These are phyloP conservation scores for Pangasius krempfi DNA, from an alignment of 2,797 vertebrate genomes.

Conservation along the genomic window DNA sequence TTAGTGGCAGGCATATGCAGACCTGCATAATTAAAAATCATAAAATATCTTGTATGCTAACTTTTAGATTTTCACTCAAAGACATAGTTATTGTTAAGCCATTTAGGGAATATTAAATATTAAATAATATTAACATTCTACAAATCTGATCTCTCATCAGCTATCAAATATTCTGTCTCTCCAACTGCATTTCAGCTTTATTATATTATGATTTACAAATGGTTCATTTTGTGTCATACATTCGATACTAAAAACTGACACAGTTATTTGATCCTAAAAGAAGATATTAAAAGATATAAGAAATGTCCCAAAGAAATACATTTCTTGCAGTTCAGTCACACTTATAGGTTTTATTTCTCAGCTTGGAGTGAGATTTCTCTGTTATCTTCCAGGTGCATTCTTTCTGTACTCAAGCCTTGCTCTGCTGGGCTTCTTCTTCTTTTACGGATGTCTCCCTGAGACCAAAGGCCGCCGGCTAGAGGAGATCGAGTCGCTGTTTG, in stretches of 20 bases:
- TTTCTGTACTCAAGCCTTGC: constrained; percentile 93
- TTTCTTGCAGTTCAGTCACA: background rate
- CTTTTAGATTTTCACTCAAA: background rate
- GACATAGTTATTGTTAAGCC: background rate
- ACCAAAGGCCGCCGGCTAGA: constrained; percentile 94
- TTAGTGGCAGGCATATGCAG: background rate
- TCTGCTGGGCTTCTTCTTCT: constrained; percentile 86
- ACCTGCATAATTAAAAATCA: background rate
- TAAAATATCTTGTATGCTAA: too few species aligned
- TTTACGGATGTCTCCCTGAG: constrained; percentile 95
- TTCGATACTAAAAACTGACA: background rate
- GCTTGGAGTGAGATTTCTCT: constrained; percentile 7
- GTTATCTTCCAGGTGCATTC: constrained; percentile 85
- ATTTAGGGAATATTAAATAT: background rate
- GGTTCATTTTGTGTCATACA: background rate
- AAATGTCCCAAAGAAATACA: background rate
- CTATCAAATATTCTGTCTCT: background rate
- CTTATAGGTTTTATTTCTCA: background rate
- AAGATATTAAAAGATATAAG: background rate
- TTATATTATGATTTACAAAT: background rate
- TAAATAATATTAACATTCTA: background rate
- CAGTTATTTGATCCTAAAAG: background rate
- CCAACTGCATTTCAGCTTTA: background rate
- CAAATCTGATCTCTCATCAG: background rate
- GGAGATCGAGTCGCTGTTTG: constrained; percentile 95